Base-by-base conservation (phyloP, 2,113 vertebrate genomes). In the Pterocles burchelli region DNA sequence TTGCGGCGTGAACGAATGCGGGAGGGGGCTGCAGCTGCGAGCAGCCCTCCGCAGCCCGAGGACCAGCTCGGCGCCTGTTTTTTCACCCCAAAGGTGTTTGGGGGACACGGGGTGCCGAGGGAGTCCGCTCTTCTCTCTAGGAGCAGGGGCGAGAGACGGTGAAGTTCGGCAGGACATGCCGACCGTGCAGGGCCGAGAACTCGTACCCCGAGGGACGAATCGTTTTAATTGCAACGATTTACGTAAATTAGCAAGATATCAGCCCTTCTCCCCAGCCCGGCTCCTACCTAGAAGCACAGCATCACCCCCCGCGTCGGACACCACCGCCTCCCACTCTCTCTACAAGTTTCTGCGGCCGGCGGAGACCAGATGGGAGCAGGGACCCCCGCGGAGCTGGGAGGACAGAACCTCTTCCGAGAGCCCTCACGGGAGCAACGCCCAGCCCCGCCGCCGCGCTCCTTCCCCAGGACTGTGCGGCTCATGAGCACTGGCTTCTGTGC, bases 161-260 rank as follows among this genome's bases (percentile, higher is more conserved):
- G 10, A 19, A 66, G 43, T 36, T 70, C 72, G 33, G 76, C 80
- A 14, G 80, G 41, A 90, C 59, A 9, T 7, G 29, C 52, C 26
- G 52, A 68, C n/a, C 2, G 26, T 29, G 33, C 52, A 25, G 43
- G 36, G n/a, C 63, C 48, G 59, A 77, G 36, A 28, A 51, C 68
- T 81, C 38, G 13, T 36, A 74, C 13, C 66, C 54, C 17, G 52
- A 48, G 71, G 61, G 81, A 57, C 4, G 29, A 92, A 70, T 78
- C 28, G 45, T 89, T 96, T 92, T 76, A 90, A 93, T 90, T 65
- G 63, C 66, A 76, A 88, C 38, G 67, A 92, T 80, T 92, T 71
- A 49, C 6, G 22, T 88, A 71, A 92, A 86, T 83, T 63, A 90
- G 63, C 63, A 41, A 62, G 31, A n/a, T 14, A 75, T 11, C 31